Evolutionary conservation across 2,797 vertebrate species (phyloP), one percentile per base, ranked within the genome.

Genomic region (Hipposideros larvatus): DNA sequence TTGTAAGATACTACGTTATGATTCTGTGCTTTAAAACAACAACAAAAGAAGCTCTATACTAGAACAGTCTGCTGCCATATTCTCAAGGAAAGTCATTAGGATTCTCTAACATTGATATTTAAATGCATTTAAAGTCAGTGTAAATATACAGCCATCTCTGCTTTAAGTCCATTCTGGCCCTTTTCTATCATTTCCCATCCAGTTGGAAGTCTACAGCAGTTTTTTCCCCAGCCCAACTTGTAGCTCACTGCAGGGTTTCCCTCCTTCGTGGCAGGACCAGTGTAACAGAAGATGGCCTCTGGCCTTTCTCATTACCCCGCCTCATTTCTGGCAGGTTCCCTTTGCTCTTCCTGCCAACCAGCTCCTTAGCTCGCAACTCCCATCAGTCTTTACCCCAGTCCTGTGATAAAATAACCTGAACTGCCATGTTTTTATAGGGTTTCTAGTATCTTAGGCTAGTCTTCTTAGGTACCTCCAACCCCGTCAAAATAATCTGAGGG

Each of bases 261-360:
- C 31, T 24, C 19, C 28, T 9, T 19, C 0, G 0, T 4, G 34
- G 71, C 26, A 55, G 9, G 15, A 48, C 31, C 19, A 5, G 5
- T 26, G 43, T 18, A 46, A 31, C 21, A 4, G 48, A n/a, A 59
- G n/a, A 9, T 31, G 71, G 57, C 70, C 22, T 21, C 34, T 4
- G 51, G 31, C 13, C n/a, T 4, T 68, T 7, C 31, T 48, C 2
- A 21, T 55, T 21, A 55, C 19, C 4, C 43, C 37, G 53, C 6
- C 4, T 5, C 28, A 0, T 57, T 61, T 82, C 75, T 65, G 9
- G 31, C 14, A 41, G 70, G 28, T 11, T 66, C 5, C 43, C 48
- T 53, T 61, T 53, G 28, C 28, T 79, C 37, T 1, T 74, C 66
- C 26, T 85, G 80, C 22, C 26, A 73, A 0, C 31, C 24, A 75